Conservation (phyloP, 1,140 invertebrate genomes). For the Sinella curviseta region DNA sequence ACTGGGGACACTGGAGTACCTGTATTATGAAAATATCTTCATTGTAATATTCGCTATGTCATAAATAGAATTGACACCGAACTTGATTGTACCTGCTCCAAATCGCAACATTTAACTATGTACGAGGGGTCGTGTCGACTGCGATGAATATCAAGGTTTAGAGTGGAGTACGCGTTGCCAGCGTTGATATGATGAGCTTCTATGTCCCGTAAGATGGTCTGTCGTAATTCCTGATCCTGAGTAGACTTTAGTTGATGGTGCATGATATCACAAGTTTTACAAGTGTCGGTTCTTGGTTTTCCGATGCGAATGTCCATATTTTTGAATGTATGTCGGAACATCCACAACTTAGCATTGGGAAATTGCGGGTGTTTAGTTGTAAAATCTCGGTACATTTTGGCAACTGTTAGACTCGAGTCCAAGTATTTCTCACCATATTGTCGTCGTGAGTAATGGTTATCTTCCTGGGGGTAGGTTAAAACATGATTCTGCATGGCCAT, state of each 20-base stretch:
- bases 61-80: not conserved
- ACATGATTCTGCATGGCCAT: not conserved
- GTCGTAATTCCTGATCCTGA: not conserved
- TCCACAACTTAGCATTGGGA: not conserved
- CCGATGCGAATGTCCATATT: not conserved
- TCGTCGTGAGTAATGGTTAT: not conserved
- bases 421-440: not conserved
- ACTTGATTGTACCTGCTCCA: not conserved
- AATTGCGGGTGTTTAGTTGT: not conserved
- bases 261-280: not conserved
- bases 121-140: not conserved
- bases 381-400: not conserved
- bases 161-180: not conserved
- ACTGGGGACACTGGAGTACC: not conserved
- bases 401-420: not conserved
- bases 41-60: not conserved
- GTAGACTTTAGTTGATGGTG: not conserved
- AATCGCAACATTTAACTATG: not conserved
- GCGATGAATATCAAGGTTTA: not conserved
- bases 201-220: not conserved
- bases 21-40: not conserved
- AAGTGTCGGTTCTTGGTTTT: not conserved
- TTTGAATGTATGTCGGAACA: not conserved
- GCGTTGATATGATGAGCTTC: not conserved
- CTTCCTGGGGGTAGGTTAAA: not conserved